Evolutionary conservation across 2,113 vertebrate genomes (phyloP), one percentile per base, ranked within the genome.

Genomic region (Motacilla alba): DNA sequence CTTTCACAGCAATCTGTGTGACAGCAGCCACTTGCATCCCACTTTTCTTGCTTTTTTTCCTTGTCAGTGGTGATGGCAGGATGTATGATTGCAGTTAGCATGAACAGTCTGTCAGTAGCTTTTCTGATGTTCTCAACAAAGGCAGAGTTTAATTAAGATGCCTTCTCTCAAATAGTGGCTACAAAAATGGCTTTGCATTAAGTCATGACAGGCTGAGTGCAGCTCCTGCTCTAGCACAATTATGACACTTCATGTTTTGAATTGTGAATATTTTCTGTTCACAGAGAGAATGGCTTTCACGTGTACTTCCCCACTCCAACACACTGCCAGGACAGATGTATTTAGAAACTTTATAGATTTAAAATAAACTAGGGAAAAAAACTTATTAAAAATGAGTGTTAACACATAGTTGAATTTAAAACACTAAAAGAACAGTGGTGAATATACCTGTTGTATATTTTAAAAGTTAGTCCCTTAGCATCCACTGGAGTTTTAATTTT

Each of bases 81-180:
- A 75, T 74, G 55, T 52, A 47, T 31, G 60, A 89, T 11, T 94
- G 66, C 62, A 82, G 73, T 79, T 89, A 75, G 44, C 92, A 84
- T 47, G 39, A 69, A 87, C 46, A 15, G 13, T 83, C 77, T 78
- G 59, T 59, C 83, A 89, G 73, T 30, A 86, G 52, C 75, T 80
- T 80, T 94, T 56, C 62, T 72, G 58, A 91, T 55, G 76, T 63
- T 64, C 73, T 89, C 73, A 89, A 44, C 47, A 91, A 89, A 94
- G 60, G 62, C 37, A 78, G 60, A 88, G 22, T 83, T 94, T 93
- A 88, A 94, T 92, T 96, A 92, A 89, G 30, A 90, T 46, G 39
- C 78, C 83, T 81, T 87, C 35, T 69, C 56, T 75, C 3, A 1
- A 91, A 89, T 1, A 82, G 56, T 15, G 35, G 35, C 77, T 63